A percentile compares a stretch with the other conserved stretches of the same genome.
These are phyloP conservation scores for Microcebus tavaratra DNA, from an alignment of 2,113 vertebrate species.

Conservation along the genomic window DNA sequence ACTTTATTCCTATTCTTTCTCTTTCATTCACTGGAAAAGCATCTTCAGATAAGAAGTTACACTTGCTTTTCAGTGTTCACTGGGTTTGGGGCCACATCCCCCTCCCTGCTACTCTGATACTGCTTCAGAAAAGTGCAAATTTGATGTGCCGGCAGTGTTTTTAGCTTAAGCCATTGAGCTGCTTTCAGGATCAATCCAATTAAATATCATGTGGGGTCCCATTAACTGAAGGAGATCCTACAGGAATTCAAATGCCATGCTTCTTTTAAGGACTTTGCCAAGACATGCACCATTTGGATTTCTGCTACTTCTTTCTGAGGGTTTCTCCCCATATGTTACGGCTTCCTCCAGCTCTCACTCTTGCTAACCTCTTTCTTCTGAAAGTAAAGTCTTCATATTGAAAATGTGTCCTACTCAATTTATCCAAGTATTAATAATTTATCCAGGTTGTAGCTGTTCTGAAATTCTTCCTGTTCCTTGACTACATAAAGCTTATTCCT, in stretches of 20 bases:
- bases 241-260: not conserved
- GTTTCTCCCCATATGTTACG: not conserved
- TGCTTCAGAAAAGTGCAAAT: not conserved
- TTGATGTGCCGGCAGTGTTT: not conserved
- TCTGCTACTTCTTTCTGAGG: not conserved
- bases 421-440: not conserved
- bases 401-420: not conserved
- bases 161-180: not conserved
- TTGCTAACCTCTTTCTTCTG: not conserved
- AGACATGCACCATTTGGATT: not conserved
- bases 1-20: not conserved
- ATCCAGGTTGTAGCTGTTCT: not conserved
- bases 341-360: not conserved
- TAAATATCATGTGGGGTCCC: not conserved
- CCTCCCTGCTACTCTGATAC: not conserved
- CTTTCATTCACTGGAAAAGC: not conserved
- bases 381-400: not conserved
- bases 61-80: not conserved
- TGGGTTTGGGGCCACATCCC: not conserved
- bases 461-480: not conserved
- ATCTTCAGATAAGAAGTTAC: not conserved
- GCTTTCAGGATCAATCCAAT: not conserved
- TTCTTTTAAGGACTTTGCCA: not conserved
- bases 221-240: not conserved
- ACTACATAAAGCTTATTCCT: not conserved